Base-by-base conservation (phyloP, 2,113 vertebrate genomes). In the Nanorana parkeri region DNA sequence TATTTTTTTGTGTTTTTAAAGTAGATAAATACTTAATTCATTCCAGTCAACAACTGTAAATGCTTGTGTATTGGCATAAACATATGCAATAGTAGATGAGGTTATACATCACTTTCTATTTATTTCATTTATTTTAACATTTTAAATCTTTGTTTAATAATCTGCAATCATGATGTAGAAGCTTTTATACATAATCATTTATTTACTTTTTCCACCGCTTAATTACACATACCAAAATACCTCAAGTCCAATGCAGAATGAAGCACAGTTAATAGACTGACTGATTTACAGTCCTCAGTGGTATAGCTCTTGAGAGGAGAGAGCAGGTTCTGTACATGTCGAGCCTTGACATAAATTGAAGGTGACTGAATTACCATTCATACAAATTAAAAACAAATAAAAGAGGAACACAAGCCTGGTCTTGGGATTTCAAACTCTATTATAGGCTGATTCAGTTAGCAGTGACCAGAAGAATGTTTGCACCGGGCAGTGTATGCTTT, bases 381-480 rank as follows among this genome's bases (percentile, higher is more conserved):
- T 93, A 93, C 93, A 95, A 97, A 98, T 97, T 95, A 97, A 97
- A 96, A 95, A 95, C 92, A 94, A 96, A 97, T 95, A 95, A 94
- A 92, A 95, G 92, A 90, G 88, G 90, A 91, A 84, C 91, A 90
- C 88, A 87, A 88, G 93, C 90, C 90, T 87, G 92, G 86, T 90
- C 92, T 86, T 66, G 83, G 65, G 89, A 92, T 92, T 93, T 95
- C 92, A 89, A 90, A 92, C 93, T 96, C 93, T 92, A 95, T 97
- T 95, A 93, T 88, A 87, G 72, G 87, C 92, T 94, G 94, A 96
- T 97, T 96, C 96, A 94, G 91, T 88, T 92, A 87, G 93, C 91
- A 65, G 85, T 96, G 95, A 96, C 93, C 96, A 94, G 71, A 87
- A 91, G 90, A 89, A 85, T 85, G 93, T 90, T 89, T 82, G 85